A percentile compares a stretch with the other conserved stretches of the same genome.
Evolutionary conservation across 2,113 vertebrate genomes (phyloP).

Genomic region (Lophius piscatorius): DNA sequence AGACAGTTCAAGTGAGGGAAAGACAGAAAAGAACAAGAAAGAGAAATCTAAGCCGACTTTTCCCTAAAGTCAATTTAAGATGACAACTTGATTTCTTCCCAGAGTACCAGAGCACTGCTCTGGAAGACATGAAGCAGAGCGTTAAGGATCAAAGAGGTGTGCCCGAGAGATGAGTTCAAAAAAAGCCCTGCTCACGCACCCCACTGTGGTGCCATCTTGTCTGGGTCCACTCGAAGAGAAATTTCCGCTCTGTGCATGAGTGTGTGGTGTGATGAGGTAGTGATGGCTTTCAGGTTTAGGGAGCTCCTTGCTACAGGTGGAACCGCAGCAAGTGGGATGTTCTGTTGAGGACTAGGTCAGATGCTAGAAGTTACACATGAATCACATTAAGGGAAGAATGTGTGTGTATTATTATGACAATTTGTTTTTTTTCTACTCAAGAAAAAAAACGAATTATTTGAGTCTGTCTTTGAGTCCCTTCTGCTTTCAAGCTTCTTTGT

Average conservation of each 20-base stretch:
- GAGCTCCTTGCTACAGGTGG: slow-evolving; percentile 15
- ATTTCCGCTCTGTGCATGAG: slow-evolving; percentile 19
- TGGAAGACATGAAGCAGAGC: slow-evolving; percentile 70
- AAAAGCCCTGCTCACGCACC: slow-evolving; percentile 26
- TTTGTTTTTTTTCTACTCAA: slow-evolving; percentile 39
- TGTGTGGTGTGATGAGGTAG: slow-evolving; percentile 19
- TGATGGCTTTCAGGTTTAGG: slow-evolving; percentile 17
- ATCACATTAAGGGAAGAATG: too few relatives aligned
- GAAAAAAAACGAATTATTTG: slow-evolving; percentile 51
- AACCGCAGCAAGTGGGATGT: slow-evolving; percentile 5
- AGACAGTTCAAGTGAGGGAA: slow-evolving; percentile 37
- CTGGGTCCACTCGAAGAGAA: slow-evolving; percentile 45
- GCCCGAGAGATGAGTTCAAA: slow-evolving; percentile 59
- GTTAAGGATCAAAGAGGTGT: slow-evolving; percentile 79
- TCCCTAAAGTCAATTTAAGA: slow-evolving; percentile 77
- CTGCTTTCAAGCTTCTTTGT: slow-evolving; percentile 50
- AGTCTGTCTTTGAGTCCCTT: slow-evolving; percentile 47
- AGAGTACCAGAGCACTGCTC: slow-evolving; percentile 50
- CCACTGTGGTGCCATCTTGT: slow-evolving; percentile 58
- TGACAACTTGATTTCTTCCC: slow-evolving; percentile 82
- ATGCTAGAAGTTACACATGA: too few relatives aligned
- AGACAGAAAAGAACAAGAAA: slow-evolving; percentile 69
- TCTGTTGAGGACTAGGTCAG: slow-evolving; percentile 11
- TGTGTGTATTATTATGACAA: slow-evolving; percentile 12
- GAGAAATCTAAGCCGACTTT: slow-evolving; percentile 64